phyloP scores from a whole-genome alignment of 1,140 invertebrate species.

The Maconellicoccus hirsutus region DNA sequence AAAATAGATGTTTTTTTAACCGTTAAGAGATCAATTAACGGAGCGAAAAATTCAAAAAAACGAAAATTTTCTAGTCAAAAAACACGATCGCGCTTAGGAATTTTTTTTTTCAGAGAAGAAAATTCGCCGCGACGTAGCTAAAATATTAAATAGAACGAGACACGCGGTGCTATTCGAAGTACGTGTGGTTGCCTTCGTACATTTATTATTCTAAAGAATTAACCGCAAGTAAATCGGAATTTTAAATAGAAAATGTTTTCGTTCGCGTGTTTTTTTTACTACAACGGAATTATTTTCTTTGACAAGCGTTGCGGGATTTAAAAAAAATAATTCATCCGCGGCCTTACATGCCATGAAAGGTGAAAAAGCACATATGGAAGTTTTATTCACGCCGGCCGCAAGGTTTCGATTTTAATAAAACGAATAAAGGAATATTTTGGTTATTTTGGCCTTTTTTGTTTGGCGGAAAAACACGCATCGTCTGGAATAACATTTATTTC shows the following conservation, averaged over 20 bases:
- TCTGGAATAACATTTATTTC: no score
- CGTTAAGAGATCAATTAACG: no score
- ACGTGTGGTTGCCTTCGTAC: neutral
- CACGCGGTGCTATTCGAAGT: neutral
- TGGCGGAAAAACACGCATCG: no score
- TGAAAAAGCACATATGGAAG: neutral
- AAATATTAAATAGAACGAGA: neutral
- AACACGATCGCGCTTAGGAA: no score
- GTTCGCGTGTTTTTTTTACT: neutral
- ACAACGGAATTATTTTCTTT: neutral
- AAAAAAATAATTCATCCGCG: neutral
- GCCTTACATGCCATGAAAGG: neutral
- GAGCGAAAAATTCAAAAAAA: neutral
- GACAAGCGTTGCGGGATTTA: neutral
- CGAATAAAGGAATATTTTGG: neutral
- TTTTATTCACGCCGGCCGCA: neutral
- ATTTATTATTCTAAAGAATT: slow-evolving; percentile 2
- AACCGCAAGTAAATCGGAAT: neutral
- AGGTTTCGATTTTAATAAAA: neutral
- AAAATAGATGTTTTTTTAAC: no score
- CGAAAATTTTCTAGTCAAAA: no score
- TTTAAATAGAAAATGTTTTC: neutral
- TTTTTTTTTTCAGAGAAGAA: no score
- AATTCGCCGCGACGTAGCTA: neutral
- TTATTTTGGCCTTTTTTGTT: no score